Base-by-base conservation (phyloP, 2,888 invertebrate genomes). In the Habrosyne pyritoides region DNA sequence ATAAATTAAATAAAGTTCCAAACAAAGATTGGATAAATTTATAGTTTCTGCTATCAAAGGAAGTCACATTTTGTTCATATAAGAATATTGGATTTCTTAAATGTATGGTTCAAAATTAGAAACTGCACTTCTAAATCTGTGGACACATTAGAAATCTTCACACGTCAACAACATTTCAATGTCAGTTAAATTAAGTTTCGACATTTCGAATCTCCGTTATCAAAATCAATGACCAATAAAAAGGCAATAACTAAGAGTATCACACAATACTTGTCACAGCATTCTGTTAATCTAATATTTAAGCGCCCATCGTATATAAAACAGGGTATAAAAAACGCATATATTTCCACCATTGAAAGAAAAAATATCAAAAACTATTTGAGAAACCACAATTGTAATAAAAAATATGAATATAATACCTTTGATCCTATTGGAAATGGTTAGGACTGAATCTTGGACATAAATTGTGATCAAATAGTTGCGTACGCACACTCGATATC, bases 391-490 rank as follows among this genome's bases (percentile, higher is more conserved):
- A 63, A 71, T 58, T 53, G 51, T 56, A 56, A 63, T 61, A 70
- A 70, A 73, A 71, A 79, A 71, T 71, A 67, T 64, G 68, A 73
- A 73, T 75, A 75, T 77, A 77, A 72, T 73, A 69, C 68, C 69
- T 67, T 63, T 76, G 74, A 78, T 78, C 75, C 73, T 72, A 80
- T 79, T 80, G 68, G 72, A 73, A 71, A 71, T 73, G 73, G 75
- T 78, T 76, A 73, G 72, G 66, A 65, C 63, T 64, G 59, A 61
- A 74, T 64, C 71, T 73, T 67, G 73, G 10, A 71, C 79, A 77
- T 84, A 84, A 85, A 85, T 84, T 73, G 79, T 57, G 47, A 65
- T 69, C 70, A 76, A 83, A 83, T 74, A 73, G 78, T 77, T 75
- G 74, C 73, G 73, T 67, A 54, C 60, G 69, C 66, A 71, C 74